These are phyloP conservation scores for Nephila pilipes DNA, from an alignment of 1,140 invertebrate genomes.

Conservation along the genomic window DNA sequence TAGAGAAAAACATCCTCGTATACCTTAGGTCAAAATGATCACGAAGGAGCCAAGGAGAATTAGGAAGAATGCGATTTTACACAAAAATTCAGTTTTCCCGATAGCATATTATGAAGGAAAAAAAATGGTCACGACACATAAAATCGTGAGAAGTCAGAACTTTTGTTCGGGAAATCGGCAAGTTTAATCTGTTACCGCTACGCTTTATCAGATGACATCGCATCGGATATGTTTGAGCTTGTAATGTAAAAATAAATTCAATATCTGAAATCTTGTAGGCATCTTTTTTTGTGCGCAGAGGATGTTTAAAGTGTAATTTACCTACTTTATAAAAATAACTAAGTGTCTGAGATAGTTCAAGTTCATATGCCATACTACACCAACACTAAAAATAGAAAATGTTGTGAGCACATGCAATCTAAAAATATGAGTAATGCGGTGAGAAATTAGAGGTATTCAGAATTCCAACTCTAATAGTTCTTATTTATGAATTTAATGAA, in stretches of 20 bases:
- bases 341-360: background rate
- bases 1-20: background rate
- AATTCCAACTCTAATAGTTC: too few relatives aligned
- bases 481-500: too few relatives aligned
- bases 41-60: background rate
- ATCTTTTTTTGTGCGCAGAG: background rate
- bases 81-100: constrained; percentile 13
- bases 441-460: too few relatives aligned
- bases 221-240: background rate
- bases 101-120: background rate
- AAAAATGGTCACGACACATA: background rate
- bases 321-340: background rate
- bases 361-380: background rate
- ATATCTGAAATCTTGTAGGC: background rate
- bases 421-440: too few relatives aligned
- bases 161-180: background rate
- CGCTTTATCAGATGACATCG: background rate
- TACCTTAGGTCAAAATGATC: background rate
- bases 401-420: too few relatives aligned
- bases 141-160: background rate
- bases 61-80: background rate
- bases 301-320: background rate
- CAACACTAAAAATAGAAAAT: too few relatives aligned
- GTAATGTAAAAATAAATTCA: constrained; percentile 5
- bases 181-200: background rate